Conservation (phyloP, 2,888 invertebrate genomes). For the Brachyptera putata region DNA sequence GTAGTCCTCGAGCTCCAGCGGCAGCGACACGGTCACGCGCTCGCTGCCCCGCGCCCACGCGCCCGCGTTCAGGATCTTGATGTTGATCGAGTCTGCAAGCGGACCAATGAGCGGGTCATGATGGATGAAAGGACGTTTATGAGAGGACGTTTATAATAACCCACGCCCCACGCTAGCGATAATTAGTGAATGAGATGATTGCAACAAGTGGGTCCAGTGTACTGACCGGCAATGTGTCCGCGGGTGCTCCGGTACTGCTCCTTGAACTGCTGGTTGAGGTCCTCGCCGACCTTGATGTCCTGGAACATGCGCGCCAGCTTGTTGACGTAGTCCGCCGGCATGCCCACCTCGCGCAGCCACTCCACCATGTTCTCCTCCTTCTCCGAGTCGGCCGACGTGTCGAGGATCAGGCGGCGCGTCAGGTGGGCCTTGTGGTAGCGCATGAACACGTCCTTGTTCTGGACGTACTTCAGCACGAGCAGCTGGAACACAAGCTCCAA, state of each 20-base stretch:
- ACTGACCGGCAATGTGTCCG: constrained; percentile 53
- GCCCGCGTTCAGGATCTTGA: constrained; percentile 97
- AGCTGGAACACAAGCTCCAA: constrained; percentile 50
- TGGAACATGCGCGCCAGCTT: constrained; percentile 97
- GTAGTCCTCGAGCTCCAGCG: constrained; percentile 96
- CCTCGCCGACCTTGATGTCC: constrained; percentile 97
- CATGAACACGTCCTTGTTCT: constrained; percentile 99
- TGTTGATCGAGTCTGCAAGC: constrained; percentile 82
- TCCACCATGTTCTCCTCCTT: constrained; percentile 99
- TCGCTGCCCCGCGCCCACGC: constrained; percentile 97
- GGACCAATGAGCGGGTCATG: too few species aligned
- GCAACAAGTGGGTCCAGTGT: constrained; percentile 17
- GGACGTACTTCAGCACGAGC: constrained; percentile 96
- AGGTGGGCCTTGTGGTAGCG: constrained; percentile 98
- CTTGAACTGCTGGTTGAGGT: constrained; percentile 89
- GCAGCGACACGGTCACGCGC: constrained; percentile 90
- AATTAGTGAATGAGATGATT: constrained; percentile 12
- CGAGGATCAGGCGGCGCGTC: constrained; percentile 90
- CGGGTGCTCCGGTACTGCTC: constrained; percentile 68
- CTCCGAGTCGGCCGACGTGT: constrained; percentile 97
- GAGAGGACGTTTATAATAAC: too few species aligned
- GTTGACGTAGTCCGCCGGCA: constrained; percentile 65
- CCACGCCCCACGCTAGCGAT: neutral
- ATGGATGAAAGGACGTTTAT: too few species aligned
- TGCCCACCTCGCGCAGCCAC: constrained; percentile 84